Evolutionary conservation across 2,113 vertebrate genomes (phyloP), one percentile per base, ranked within the genome.

Genomic region (Crotalus horridus): DNA sequence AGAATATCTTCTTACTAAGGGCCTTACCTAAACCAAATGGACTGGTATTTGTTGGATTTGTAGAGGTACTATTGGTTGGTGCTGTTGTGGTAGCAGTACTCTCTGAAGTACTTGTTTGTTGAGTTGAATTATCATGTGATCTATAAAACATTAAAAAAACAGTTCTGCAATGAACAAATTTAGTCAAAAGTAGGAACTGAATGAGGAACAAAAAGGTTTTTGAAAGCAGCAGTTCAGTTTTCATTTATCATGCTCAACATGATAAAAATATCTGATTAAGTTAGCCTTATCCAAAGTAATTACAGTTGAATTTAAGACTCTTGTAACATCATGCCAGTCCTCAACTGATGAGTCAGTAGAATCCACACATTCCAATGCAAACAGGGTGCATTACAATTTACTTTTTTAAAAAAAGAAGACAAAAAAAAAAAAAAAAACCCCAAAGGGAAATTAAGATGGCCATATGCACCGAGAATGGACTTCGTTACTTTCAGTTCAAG

Each of bases 11-110:
- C 26, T 51, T 26, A 85, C 8, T 61, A 93, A 93, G 74, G 90
- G 7, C 93, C 97, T 97, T 98, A 98, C 98, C 98, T 94, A 98
- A 97, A 92, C 97, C 97, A 96, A 98, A 97, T 88, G 97, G 95
- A 59, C 90, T 98, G 95, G 93, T 98, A 94, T 97, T 97, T 94
- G 98, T 95, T 95, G 98, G 96, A 81, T 96, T 54, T 87, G 97
- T 97, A 93, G 98, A 95, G 13, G 96, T 98, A 95, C 94, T 98
- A 95, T 86, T 97, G 91, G 97, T 96, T 96, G 98, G 93, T 85
- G 97, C 93, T 81, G 98, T 96, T 46, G 96, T 97, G 5, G 97
- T 96, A 94, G 93, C 93, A 94, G 93, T 96, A 95, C 92, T 98
- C 94, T 96, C 97, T 94, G 96, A 88, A 89, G 92, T 96, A 90